phyloP scores from a whole-genome alignment of 2,888 invertebrate species.

The Unio delphinus region DNA sequence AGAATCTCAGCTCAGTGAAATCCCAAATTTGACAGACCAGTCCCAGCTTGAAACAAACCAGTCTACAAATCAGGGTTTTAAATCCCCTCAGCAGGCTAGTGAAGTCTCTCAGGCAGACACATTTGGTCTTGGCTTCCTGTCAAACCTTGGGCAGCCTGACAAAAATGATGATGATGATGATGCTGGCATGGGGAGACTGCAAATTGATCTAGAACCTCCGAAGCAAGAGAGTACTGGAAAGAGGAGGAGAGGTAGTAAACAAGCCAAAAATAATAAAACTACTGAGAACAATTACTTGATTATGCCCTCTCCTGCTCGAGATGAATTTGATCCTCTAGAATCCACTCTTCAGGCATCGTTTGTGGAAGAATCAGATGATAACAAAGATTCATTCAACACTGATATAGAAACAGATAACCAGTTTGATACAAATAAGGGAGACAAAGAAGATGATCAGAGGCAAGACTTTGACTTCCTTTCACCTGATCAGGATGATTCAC shows the following conservation, averaged over 20 bases:
- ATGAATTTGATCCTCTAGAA: conserved; percentile 12
- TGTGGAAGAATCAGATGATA: conserved; percentile 18
- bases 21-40: background rate
- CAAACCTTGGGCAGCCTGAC: conserved; percentile 8
- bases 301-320: conserved; percentile 12
- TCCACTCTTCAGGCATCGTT: too few species aligned
- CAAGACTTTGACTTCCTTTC: conserved; percentile 40
- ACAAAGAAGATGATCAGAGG: conserved; percentile 30
- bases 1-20: conserved; percentile 11
- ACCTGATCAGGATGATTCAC: conserved; percentile 32
- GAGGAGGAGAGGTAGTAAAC: conserved; percentile 26
- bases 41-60: too few species aligned
- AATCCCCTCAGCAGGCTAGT: too few species aligned
- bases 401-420: conserved; percentile 15
- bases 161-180: conserved; percentile 38
- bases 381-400: conserved; percentile 34
- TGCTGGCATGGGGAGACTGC: conserved; percentile 27
- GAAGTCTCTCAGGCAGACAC: too few species aligned
- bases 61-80: too few species aligned
- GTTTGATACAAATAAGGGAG: background rate
- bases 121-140: background rate
- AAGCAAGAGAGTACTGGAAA: conserved; percentile 29
- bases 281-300: conserved; percentile 28
- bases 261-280: conserved; percentile 24
- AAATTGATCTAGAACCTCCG: conserved; percentile 39